phyloP scores from a whole-genome alignment of 2,113 vertebrate species.

The Aphyosemion australe region DNA sequence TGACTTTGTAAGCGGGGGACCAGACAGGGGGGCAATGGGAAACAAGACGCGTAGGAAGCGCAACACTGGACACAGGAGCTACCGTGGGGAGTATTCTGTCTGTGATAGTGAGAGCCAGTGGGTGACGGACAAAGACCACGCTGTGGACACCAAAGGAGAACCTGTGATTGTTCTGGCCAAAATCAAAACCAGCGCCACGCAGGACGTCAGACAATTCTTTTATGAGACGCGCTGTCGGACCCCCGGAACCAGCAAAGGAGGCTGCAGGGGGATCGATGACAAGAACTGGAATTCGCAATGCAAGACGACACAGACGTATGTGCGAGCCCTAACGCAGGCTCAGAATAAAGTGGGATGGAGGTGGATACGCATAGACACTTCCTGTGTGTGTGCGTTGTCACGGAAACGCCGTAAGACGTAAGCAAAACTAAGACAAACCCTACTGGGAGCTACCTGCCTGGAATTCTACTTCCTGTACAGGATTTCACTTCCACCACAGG shows the following conservation, averaged over 20 bases:
- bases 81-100: conserved; percentile 93
- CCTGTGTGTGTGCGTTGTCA: conserved; percentile 95
- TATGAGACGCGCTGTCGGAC: conserved; percentile 92
- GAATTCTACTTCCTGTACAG: conserved; percentile 42
- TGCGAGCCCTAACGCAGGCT: conserved; percentile 90
- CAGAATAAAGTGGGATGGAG: conserved; percentile 87
- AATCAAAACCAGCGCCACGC: conserved; percentile 83
- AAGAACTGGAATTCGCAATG: conserved; percentile 99
- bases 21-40: conserved; percentile 38
- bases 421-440: conserved; percentile 40
- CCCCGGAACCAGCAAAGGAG: conserved; percentile 84
- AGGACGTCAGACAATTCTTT: conserved; percentile 94
- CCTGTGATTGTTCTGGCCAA: conserved; percentile 89
- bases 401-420: conserved; percentile 92
- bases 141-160: conserved; percentile 86
- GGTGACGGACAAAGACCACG: conserved; percentile 92
- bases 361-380: conserved; percentile 99
- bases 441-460: conserved; percentile 31
- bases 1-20: conserved; percentile 81
- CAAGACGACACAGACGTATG: conserved; percentile 94
- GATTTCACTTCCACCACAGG: conserved; percentile 49
- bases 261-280: conserved; percentile 94
- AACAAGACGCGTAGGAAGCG: conserved; percentile 92
- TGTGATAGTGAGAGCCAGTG: conserved; percentile 95
- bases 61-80: conserved; percentile 88